Base-by-base conservation (phyloP, 1,140 invertebrate genomes). In the Rhynchophorus ferrugineus region DNA sequence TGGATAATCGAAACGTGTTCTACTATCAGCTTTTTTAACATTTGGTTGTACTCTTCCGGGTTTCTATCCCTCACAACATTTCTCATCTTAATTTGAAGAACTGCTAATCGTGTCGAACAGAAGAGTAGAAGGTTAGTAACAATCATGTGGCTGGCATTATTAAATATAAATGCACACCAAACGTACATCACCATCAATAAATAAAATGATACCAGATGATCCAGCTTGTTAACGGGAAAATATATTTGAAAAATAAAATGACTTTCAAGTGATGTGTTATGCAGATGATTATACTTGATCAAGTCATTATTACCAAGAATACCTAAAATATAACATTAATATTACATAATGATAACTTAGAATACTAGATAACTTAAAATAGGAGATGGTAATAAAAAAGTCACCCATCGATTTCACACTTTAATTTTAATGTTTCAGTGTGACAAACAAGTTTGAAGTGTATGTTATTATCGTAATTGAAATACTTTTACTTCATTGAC, bases 171-270 rank as follows among this genome's bases (percentile, higher is more conserved):
- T 13, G 21, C 24, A 6, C 16, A 3, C 1, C 8, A 49, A 1
- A 38, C 11, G 13, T 19, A 41, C 13, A 29, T 21, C n/a, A 19
- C 5, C 8, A 39, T n/a, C 2, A 49, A 2, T 11, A n/a, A 16
- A n/a, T 49, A 49, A 14, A 22, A 9, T 13, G 8, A 14, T 2
- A 11, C 21, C 9, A 49, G 24, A 34, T 49, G 37, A 38, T 49
- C 38, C 21, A 49, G 24, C 24, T 49, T 49, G 14, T 49, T 49
- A n/a, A 34, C 38, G 2, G 47, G 47, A 13, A 49, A 49, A n/a
- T 20, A 49, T 5, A 42, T 24, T 42, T 41, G 47, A 34, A 42
- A 49, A 7, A 16, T 24, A 42, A 16, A 42, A 20, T 49, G 38
- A 3, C 14, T 14, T 42, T 49, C 47, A 16, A 49, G 18, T 9